Conservation (phyloP, 1,140 invertebrate species). For the Drosophila nikananu region DNA sequence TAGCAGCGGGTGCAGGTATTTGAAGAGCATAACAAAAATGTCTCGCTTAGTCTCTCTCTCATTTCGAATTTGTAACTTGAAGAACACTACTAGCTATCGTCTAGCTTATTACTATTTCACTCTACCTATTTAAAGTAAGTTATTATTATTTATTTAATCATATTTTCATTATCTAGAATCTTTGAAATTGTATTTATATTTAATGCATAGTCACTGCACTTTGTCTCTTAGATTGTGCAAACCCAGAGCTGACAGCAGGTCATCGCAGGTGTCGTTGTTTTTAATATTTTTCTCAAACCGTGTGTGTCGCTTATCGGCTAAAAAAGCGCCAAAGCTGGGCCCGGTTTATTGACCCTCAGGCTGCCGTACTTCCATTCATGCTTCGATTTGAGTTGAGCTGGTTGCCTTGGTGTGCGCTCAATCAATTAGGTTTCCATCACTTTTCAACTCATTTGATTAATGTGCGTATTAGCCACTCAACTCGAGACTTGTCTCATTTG, state of each 20-base stretch:
- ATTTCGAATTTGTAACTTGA: too few species aligned
- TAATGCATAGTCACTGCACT: too few species aligned
- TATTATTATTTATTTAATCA: too few species aligned
- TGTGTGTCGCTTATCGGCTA: constrained; percentile 5
- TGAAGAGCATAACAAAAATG: background rate
- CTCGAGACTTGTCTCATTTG: constrained; percentile 29
- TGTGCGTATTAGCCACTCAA: constrained; percentile 47
- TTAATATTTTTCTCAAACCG: constrained; percentile 2
- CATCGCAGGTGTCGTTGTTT: constrained; percentile 3
- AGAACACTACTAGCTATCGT: too few species aligned
- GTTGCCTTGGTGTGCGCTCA: constrained; percentile 12
- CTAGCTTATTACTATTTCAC: too few species aligned
- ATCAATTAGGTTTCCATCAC: constrained; percentile 68
- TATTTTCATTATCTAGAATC: too few species aligned
- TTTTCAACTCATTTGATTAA: constrained; percentile 73
- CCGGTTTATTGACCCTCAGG: constrained; percentile 62
- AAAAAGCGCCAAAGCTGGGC: background rate
- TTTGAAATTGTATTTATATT: background rate
- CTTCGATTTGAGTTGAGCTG: constrained; percentile 20
- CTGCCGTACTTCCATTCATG: constrained; percentile 44
- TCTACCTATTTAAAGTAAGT: too few species aligned
- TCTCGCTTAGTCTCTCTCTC: background rate
- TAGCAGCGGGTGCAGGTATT: background rate
- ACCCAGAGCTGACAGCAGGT: constrained; percentile 7
- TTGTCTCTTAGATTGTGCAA: background rate